Base-by-base conservation (phyloP, 2,113 vertebrate genomes). In the Cyphomyrus plagiostoma region DNA sequence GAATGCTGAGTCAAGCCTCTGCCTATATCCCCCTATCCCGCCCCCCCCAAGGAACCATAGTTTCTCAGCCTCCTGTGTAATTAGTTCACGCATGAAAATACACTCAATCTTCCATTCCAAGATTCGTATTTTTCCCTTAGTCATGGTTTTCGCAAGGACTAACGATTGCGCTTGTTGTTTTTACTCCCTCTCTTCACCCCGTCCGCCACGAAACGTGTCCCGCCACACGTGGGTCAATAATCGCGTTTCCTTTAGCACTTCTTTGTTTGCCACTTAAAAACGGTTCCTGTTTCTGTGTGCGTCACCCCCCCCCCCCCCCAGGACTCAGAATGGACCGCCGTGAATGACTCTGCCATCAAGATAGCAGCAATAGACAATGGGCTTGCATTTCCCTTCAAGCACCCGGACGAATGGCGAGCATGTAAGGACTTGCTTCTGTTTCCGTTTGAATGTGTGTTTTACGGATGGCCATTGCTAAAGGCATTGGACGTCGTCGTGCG, bases 351-450 rank as follows among this genome's bases (percentile, higher is more conserved):
- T 0, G 92, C 95, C 88, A 97, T 98, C 94, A 97, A 98, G 95
- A 97, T 99, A 21, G 98, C 98, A 91, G 98, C 98, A 19, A 99
- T 99, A 91, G 98, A 99, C 95, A 99, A 99, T 23, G 98, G 98
- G 88, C 94, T 99, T 87, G 98, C 98, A 30, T 99, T 99, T 94
- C 98, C 98, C 90, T 99, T 99, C 91, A 99, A 99, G 92, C 98
- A 99, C 94, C 98, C 98, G 1, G 98, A 99, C 90, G 98, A 99
- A 89, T 99, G 98, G 98, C 97, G 98, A 94, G 94, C 97, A 15
- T 98, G 97, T 98, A 93, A 96, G 97, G 94, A 92, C 89, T 87
- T 9, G 2, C 15, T 8, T 6, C 15, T 30, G 48, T 1, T 85
- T 50, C 4, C 1, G 26, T 45, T 62, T 58, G 46, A 39, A 23